These are phyloP conservation scores for Rhagologus leucostigma DNA, from an alignment of 2,113 vertebrate genomes.

Conservation along the genomic window DNA sequence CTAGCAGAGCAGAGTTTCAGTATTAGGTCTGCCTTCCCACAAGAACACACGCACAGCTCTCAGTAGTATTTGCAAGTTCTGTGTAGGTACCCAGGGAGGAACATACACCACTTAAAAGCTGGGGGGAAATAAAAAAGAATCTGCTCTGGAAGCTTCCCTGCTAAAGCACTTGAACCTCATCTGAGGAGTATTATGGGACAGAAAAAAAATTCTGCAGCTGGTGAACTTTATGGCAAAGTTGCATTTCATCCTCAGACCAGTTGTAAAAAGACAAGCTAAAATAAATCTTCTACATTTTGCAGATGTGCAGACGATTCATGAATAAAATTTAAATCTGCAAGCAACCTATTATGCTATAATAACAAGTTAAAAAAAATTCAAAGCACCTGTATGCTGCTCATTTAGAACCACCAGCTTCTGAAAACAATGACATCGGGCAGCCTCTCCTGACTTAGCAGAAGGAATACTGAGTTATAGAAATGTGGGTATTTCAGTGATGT, in stretches of 20 bases:
- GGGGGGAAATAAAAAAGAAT: not conserved
- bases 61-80: not conserved
- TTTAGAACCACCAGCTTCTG: not conserved
- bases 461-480: not conserved
- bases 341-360: not conserved
- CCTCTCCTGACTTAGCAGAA: not conserved
- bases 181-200: not conserved
- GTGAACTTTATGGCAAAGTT: constrained; percentile 2
- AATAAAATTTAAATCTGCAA: constrained; percentile 15
- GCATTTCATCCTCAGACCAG: not conserved
- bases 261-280: constrained; percentile 15
- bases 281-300: not conserved
- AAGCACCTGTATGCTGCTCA: not conserved
- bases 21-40: not conserved
- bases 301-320: not conserved
- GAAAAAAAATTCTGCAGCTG: not conserved
- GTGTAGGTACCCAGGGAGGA: not conserved
- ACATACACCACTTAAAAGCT: not conserved
- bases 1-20: not conserved
- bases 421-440: fast-evolving
- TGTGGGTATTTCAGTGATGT: not conserved
- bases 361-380: not conserved
- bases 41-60: not conserved
- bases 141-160: not conserved
- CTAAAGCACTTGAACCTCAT: not conserved